Evolutionary conservation across 2,888 invertebrate species (phyloP).

Genomic region (Balanococcus diminutus): DNA sequence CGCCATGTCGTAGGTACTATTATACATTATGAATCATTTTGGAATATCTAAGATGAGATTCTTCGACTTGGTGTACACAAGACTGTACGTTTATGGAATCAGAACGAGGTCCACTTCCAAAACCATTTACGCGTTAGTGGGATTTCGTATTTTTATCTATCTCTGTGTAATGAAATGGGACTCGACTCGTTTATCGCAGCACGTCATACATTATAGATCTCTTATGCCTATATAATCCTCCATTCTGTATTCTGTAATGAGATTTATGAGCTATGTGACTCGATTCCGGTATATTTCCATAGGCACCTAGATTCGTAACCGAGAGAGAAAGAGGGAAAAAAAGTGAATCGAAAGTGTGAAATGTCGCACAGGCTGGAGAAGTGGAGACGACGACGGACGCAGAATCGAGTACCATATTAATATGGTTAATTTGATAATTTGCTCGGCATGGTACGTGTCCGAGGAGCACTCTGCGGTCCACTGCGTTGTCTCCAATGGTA

Average conservation of each 20-base stretch:
- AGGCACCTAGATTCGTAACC: not conserved
- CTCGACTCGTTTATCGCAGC: too few species aligned
- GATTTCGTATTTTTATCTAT: not conserved
- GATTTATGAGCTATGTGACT: not conserved
- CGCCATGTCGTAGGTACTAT: not conserved
- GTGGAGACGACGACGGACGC: not conserved
- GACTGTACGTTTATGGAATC: not conserved
- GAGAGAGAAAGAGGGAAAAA: not conserved
- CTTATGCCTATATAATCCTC: too few species aligned
- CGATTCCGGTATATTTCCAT: not conserved
- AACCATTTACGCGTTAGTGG: not conserved
- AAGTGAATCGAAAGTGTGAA: not conserved
- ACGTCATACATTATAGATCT: too few species aligned
- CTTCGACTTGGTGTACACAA: not conserved
- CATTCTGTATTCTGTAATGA: too few species aligned
- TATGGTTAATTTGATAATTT: conserved; percentile 28
- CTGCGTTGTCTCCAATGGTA: not conserved
- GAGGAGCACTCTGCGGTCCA: not conserved
- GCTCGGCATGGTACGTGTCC: not conserved
- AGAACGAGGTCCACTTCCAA: conserved; percentile 11
- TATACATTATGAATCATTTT: not conserved
- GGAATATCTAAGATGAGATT: not conserved
- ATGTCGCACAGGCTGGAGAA: not conserved
- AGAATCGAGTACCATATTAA: conserved; percentile 18
- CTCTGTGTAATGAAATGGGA: too few species aligned